These are phyloP conservation scores for Mythimna albipuncta DNA, from an alignment of 2,888 invertebrate species.

Conservation along the genomic window DNA sequence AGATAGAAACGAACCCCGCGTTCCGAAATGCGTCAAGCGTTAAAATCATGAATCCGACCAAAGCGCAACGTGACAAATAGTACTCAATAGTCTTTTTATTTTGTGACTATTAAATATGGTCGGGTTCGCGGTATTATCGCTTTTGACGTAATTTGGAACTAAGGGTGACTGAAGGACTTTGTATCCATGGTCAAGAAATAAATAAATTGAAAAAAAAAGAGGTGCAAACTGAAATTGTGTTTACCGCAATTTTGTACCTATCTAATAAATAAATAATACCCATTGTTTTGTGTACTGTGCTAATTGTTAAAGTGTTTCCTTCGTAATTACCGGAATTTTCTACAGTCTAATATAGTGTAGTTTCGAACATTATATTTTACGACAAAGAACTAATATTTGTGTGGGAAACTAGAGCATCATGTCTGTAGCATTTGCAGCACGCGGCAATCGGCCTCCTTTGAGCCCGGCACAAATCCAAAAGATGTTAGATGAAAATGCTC, in stretches of 20 bases:
- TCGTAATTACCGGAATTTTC: neutral
- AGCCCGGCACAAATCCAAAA: constrained; percentile 97
- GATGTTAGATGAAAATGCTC: constrained; percentile 99
- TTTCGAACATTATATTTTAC: constrained; percentile 2
- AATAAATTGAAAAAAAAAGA: too few species aligned
- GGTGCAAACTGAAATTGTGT: neutral
- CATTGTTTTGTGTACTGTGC: neutral
- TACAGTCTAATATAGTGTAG: neutral
- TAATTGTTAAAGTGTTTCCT: constrained; percentile 1
- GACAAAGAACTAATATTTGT: constrained; percentile 1
- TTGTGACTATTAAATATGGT: too few species aligned
- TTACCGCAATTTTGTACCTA: neutral
- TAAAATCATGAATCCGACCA: too few species aligned
- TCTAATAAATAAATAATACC: neutral
- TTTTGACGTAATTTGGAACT: too few species aligned
- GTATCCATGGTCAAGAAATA: too few species aligned
- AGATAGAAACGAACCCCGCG: too few species aligned
- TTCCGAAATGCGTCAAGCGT: too few species aligned
- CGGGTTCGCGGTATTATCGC: too few species aligned
- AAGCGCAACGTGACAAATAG: too few species aligned
- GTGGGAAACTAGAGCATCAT: constrained; percentile 76
- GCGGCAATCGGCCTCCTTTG: constrained; percentile 94
- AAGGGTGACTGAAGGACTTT: too few species aligned
- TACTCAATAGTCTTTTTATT: too few species aligned
- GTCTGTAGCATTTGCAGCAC: constrained; percentile 94